Base-by-base conservation (phyloP, 2,797 vertebrate genomes). In the Syngnathus rostellatus region DNA sequence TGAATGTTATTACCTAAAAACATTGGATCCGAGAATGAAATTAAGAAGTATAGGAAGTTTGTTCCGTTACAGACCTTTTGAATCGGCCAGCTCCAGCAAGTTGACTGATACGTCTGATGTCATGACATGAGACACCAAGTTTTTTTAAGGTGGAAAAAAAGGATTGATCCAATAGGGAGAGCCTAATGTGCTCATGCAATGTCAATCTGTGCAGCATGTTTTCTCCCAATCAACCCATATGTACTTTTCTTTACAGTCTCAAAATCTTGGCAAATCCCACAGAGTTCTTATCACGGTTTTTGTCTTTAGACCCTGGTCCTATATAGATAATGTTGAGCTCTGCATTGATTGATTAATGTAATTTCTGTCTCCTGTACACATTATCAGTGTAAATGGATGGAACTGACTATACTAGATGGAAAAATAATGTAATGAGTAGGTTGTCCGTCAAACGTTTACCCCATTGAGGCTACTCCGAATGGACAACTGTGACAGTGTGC, bases 1-100 rank as follows among this genome's bases (percentile, higher is more conserved):
- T 86, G 85, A 85, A 74, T 43, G 77, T 45, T 76, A 83, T 87
- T 85, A 84, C 75, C 65, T 68, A 66, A 60, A 80, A 81, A 76
- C 71, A 72, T 59, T 67, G 54, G 78, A 81, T 81, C 76, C 67
- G 69, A 81, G 73, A 85, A 80, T 81, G 76, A 78, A 77, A 81
- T 72, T 76, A 68, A 85, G 72, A 85, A 76, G 70, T 81, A 78
- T 82, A 75, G 72, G 62, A 25, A 77, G 40, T 58, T 58, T 66
- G 53, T 54, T 39, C 16, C 2, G 40, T 17, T 57, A 23, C 51
- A 65, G 64, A 65, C 23, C 40, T n/a, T 66, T 55, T 25, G 54
- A n/a, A 58, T 57, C 23, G 9, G n/a, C 54, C 64, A 55, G 17
- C 64, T 66, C 54, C 54, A 57, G 3, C 40, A 11, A 43, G 51